Conservation (phyloP, 2,888 invertebrate species). For the Ryuthela nishihirai region DNA sequence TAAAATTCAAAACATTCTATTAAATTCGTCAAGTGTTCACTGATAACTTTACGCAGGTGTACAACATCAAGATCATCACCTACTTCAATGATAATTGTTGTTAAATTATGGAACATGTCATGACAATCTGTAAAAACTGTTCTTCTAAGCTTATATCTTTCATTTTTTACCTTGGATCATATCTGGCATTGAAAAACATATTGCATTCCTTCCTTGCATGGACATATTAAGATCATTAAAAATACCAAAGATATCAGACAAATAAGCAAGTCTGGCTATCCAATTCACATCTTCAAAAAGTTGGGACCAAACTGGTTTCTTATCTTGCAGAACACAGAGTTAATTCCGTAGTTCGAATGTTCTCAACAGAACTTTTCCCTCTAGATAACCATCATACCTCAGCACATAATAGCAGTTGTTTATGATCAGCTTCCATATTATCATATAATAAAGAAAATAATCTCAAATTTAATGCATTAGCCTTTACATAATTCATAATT, state of each 20-base stretch:
- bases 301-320: background rate
- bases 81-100: background rate
- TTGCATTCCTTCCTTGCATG: background rate
- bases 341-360: background rate
- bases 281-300: too few species aligned
- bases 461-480: constrained; percentile 27
- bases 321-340: background rate
- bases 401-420: constrained; percentile 15
- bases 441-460: constrained; percentile 31
- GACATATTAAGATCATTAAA: background rate
- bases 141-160: background rate
- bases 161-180: background rate
- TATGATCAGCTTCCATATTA: constrained; percentile 22
- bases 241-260: too few species aligned
- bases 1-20: background rate
- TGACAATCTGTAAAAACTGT: background rate
- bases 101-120: background rate
- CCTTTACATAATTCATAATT: constrained; percentile 21
- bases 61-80: background rate
- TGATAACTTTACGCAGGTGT: background rate
- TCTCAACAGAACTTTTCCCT: background rate
- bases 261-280: too few species aligned
- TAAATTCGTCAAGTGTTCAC: background rate
- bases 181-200: background rate
- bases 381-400: constrained; percentile 37